Evolutionary conservation across 2,113 vertebrate species (phyloP), one percentile per base, ranked within the genome.

Genomic region (Labeo rohita): DNA sequence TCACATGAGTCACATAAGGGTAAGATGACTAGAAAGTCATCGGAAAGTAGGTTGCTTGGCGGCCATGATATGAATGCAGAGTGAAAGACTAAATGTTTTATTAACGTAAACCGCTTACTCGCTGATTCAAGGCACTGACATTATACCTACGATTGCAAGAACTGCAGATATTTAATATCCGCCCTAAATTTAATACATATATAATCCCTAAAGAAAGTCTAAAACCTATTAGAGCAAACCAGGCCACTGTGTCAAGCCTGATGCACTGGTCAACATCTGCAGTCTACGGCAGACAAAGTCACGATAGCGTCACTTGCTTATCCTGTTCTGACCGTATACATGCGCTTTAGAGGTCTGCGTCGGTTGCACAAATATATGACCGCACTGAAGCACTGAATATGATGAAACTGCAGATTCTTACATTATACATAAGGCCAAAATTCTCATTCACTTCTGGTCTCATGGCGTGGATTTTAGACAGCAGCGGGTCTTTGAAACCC

Each of bases 381-480:
- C 7, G 28, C 39, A 39, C 39, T 72, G 39, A 43, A 10, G 36
- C 70, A 70, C 23, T 13, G 10, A 50, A 23, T 54, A 65, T 5
- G 75, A 86, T 59, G 34, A 50, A 12, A 63, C 52, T 45, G 4
- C 50, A 28, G 16, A 63, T 50, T 13, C 89, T 92, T 92, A 99
- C 98, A 95, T 97, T 96, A 90, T 94, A 96, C 93, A 98, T 99
- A 18, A 98, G 93, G 15, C 98, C 98, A 61, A 99, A 99, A 15
- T 95, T 83, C 0, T 96, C 93, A 0, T 97, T 94, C 8, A 99
- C 87, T 0, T 95, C 93, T 0, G 95, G 94, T 21, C 87, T 93
- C 74, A 99, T 4, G 8, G 77, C 0, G 3, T 96, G 95, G 77
- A 98, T 16, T 70, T 95, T 90, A 2, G 94, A 76, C 73, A 99